Evolutionary conservation across 2,113 vertebrate species (phyloP).

Genomic region (Herpailurus yagouaroundi): DNA sequence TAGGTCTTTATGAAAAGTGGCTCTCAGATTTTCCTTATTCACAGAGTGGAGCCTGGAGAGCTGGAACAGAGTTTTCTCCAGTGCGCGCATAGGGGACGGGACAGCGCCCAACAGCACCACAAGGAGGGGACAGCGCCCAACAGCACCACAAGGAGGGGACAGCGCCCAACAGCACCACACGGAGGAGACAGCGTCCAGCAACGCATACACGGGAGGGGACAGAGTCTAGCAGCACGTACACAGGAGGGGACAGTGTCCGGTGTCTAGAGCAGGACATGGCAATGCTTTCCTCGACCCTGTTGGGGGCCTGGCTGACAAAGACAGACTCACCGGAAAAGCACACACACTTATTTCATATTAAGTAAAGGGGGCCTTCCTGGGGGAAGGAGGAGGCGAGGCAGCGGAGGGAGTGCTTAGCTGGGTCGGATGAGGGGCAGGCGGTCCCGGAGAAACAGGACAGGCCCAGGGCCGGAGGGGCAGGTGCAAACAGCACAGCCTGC

Average conservation of each 20-base stretch:
- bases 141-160: too few species aligned
- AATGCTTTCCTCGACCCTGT: neutral
- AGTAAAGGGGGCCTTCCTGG: neutral
- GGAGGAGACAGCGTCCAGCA: too few species aligned
- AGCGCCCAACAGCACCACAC: too few species aligned
- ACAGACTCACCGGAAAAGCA: neutral
- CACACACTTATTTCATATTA: neutral
- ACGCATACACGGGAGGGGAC: too few species aligned
- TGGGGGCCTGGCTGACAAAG: neutral
- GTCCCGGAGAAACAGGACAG: neutral
- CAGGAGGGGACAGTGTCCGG: too few species aligned
- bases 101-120: too few species aligned
- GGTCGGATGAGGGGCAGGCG: neutral
- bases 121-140: too few species aligned
- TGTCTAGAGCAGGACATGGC: fast-evolving
- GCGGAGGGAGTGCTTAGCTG: neutral
- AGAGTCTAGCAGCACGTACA: too few species aligned
- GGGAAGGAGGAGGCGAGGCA: neutral
- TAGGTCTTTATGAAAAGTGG: neutral
- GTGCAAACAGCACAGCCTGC: neutral
- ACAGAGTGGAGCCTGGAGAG: neutral
- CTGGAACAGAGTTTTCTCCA: neutral
- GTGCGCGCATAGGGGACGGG: too few species aligned
- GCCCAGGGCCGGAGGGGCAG: neutral
- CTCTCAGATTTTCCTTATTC: neutral